These are phyloP conservation scores for Polyommatus iphigenia DNA, from an alignment of 2,888 invertebrate species.

Conservation along the genomic window DNA sequence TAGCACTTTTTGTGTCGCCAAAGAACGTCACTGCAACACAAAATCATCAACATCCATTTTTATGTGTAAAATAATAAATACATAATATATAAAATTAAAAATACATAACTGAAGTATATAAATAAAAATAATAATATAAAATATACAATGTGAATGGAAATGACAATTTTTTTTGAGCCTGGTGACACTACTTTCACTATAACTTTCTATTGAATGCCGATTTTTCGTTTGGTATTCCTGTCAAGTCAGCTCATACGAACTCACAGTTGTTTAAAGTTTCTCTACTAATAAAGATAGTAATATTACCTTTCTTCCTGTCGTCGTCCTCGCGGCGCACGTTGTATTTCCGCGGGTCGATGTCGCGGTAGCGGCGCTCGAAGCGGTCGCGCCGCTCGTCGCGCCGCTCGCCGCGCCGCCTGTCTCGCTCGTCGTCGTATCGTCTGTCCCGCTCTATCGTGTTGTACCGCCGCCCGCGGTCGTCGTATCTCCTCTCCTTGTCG, in stretches of 20 bases:
- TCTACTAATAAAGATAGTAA: neutral
- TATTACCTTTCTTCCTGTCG: slow-evolving; percentile 59
- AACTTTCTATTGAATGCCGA: neutral
- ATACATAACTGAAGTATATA: slow-evolving; percentile 1
- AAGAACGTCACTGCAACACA: slow-evolving; percentile 73
- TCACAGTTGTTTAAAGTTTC: neutral
- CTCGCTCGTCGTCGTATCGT: slow-evolving; percentile 54
- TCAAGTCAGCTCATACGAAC: neutral
- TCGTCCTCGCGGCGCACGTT: slow-evolving; percentile 61
- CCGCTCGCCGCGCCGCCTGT: slow-evolving; percentile 49
- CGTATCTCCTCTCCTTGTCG: slow-evolving; percentile 60
- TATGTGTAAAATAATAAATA: neutral
- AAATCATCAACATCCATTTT: slow-evolving; percentile 45
- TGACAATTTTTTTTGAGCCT: neutral
- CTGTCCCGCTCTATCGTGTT: slow-evolving; percentile 32
- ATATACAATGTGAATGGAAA: neutral
- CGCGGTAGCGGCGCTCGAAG: slow-evolving; percentile 57
- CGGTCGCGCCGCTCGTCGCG: slow-evolving; percentile 51
- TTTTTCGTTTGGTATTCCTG: neutral
- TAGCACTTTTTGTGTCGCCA: slow-evolving; percentile 63
- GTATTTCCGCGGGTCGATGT: slow-evolving; percentile 67
- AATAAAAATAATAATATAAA: neutral
- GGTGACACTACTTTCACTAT: neutral
- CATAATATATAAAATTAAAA: neutral
- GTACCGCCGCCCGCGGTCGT: slow-evolving; percentile 43